phyloP scores from a whole-genome alignment of 2,797 vertebrate genomes.

The Sebastes alutus region DNA sequence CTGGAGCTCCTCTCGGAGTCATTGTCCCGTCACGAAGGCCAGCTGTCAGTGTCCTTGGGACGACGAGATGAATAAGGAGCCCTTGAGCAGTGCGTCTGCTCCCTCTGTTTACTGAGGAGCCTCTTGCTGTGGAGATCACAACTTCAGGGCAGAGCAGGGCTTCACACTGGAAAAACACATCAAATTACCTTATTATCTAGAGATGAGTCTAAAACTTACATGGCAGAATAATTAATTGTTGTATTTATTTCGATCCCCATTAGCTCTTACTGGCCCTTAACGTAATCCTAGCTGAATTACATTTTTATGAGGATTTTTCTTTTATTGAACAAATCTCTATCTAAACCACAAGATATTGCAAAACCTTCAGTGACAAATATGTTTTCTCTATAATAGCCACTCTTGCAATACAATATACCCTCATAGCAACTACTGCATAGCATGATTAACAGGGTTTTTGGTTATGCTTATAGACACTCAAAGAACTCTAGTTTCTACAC shows the following conservation, averaged over 20 bases:
- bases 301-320: background rate
- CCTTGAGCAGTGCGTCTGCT: constrained; percentile 70
- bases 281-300: background rate
- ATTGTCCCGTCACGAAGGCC: constrained; percentile 77
- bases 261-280: background rate
- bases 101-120: constrained; percentile 67
- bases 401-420: no score
- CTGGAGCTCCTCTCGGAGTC: constrained; percentile 62
- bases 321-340: background rate
- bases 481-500: no score
- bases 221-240: background rate
- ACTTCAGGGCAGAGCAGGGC: constrained; percentile 44
- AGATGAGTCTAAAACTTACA: background rate
- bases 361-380: no score
- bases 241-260: background rate
- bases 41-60: constrained; percentile 79
- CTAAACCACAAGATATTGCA: background rate
- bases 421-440: no score
- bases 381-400: no score
- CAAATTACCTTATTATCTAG: background rate
- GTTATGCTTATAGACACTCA: no score
- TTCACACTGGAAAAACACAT: constrained; percentile 20
- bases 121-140: constrained; percentile 61
- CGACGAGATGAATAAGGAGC: constrained; percentile 67
- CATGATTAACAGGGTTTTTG: no score